Base-by-base conservation (phyloP, 1,140 invertebrate species). In the Phymastichus coffea region DNA sequence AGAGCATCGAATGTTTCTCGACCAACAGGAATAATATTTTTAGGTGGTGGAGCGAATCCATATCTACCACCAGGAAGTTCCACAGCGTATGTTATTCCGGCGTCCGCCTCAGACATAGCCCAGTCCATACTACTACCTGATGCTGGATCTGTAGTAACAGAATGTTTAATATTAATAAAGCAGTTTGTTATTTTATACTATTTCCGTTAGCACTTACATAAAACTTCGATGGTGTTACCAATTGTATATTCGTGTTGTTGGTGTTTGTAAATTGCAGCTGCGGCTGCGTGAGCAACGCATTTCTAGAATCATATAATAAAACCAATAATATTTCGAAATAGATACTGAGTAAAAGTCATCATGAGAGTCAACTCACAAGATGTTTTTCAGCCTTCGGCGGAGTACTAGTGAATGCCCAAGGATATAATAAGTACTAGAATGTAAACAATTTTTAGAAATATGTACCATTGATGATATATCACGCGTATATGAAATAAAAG, bases 11-110 rank as follows among this genome's bases (percentile, higher is more conserved):
- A 92, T 1, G 90, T 93, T 77, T 95, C 93, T 63, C 80, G 73
- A 4, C 86, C 89, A 56, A 89, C 87, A 20, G 88, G 84, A 35
- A 85, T 74, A 55, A 95, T 89, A 65, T 86, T 83, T 8, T 78
- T 70, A 3, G 84, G 78, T 1, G 90, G 87, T 12, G 91, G 82
- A 54, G 87, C 72, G 70, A 94, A 95, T 33, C 91, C 92, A 38
- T 88, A 87, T 10, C 85, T 86, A 53, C 82, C 84, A 54, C 87
- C 88, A 4, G 90, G 82, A 62, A 94, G 77, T 71, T 94, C 90
- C n/a, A 93, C 80, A 3, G 89, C 87, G 69, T 89, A 95, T 1
- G 88, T 81, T 57, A 91, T 88, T 62, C 87, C 86, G 4, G 88
- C 83, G 15, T 81, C 81, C 2, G 79, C 80, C 6, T 74, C 79